These are phyloP conservation scores for Metopolophium dirhodum DNA, from an alignment of 1,140 invertebrate genomes.

Conservation along the genomic window DNA sequence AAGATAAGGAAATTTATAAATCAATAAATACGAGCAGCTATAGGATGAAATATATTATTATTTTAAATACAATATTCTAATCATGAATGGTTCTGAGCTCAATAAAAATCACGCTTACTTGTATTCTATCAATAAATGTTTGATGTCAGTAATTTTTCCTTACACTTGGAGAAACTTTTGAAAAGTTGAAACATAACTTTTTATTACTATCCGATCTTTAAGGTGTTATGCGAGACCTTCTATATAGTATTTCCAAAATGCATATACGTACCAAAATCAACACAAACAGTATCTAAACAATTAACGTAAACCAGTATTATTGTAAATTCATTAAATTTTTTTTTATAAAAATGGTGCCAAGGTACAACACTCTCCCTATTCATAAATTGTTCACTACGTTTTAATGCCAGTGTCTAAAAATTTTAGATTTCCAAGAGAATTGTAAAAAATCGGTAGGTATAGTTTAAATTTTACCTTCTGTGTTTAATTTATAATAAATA, in stretches of 20 bases:
- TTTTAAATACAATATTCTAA: neutral
- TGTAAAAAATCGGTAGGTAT: neutral
- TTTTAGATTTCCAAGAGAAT: neutral
- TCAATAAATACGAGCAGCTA: neutral
- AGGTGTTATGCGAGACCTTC: too few species aligned
- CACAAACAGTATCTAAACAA: too few species aligned
- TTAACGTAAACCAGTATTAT: too few species aligned
- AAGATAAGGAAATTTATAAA: neutral
- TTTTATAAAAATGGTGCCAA: too few species aligned
- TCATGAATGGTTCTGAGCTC: neutral
- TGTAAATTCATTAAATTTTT: too few species aligned
- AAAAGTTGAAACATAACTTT: too few species aligned
- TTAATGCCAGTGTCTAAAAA: too few species aligned
- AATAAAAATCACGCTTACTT: neutral
- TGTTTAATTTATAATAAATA: neutral
- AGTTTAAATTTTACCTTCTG: neutral
- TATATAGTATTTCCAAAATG: too few species aligned
- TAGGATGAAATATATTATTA: neutral
- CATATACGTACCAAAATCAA: too few species aligned
- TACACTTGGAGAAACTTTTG: neutral
- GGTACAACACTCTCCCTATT: too few species aligned
- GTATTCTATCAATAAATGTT: neutral
- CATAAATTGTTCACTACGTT: too few species aligned
- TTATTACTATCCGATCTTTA: too few species aligned
- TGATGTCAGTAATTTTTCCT: neutral